These are phyloP conservation scores for Xiphophorus couchianus DNA, from an alignment of 2,113 vertebrate species.

Conservation along the genomic window DNA sequence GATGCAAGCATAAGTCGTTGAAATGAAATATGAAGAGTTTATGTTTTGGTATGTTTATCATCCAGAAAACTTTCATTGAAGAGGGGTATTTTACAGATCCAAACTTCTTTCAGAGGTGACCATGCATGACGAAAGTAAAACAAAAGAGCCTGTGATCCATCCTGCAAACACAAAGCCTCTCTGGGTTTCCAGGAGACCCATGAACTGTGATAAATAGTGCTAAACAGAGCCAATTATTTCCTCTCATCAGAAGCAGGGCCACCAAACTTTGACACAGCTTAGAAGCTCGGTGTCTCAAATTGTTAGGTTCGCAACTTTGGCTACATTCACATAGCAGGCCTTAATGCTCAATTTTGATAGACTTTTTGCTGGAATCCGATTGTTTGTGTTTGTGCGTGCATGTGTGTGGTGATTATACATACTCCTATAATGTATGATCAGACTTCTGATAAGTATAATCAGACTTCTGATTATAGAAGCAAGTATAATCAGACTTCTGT, in stretches of 20 bases:
- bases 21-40: conserved; percentile 42
- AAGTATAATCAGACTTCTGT: no score
- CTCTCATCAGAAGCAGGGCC: conserved; percentile 45
- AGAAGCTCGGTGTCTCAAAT: conserved; percentile 29
- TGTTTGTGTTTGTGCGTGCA: no score
- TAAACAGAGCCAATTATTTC: conserved; percentile 63
- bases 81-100: conserved; percentile 59
- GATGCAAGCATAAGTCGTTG: conserved; percentile 19
- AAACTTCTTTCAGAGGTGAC: conserved; percentile 64
- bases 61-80: conserved; percentile 57
- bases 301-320: conserved; percentile 27
- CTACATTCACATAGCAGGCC: no score
- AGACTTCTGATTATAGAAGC: no score
- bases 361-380: no score
- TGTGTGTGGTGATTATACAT: no score
- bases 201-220: conserved; percentile 35
- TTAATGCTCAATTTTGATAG: no score
- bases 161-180: conserved; percentile 58
- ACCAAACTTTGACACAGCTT: conserved; percentile 43
- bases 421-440: no score
- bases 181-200: conserved; percentile 40
- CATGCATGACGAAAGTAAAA: conserved; percentile 70
- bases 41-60: conserved; percentile 52
- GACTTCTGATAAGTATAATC: no score
- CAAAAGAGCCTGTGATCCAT: conserved; percentile 59